Evolutionary conservation across 2,888 invertebrate species (phyloP).

Genomic region (Dolichopus griseipennis): DNA sequence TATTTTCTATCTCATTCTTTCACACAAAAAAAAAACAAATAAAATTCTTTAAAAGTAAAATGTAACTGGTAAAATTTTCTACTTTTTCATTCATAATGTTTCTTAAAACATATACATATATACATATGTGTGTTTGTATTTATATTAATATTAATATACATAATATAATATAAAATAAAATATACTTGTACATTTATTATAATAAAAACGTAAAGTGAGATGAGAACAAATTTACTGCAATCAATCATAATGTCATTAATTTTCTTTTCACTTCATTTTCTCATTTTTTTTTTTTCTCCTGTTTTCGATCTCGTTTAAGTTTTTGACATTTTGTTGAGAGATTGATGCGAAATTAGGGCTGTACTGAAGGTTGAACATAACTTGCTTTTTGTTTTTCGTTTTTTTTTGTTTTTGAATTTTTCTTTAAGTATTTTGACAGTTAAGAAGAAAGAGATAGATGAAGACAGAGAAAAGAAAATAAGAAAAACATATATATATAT

Average conservation of each 20-base stretch:
- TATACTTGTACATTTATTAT: not conserved
- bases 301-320: slow-evolving; percentile 1
- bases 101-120: not conserved
- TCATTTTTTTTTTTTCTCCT: not conserved
- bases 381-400: not conserved
- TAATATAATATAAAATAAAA: too few relatives aligned
- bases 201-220: not conserved
- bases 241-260: slow-evolving; percentile 10
- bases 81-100: not conserved
- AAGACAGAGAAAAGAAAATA: not conserved
- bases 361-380: slow-evolving; percentile 6
- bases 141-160: too few relatives aligned
- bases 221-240: slow-evolving; percentile 7
- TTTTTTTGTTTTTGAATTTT: not conserved
- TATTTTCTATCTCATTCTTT: not conserved
- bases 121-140: too few relatives aligned
- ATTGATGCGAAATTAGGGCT: slow-evolving; percentile 6
- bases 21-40: not conserved
- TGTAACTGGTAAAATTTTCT: not conserved
- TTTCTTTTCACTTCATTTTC: slow-evolving; percentile 7
- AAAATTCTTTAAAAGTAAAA: not conserved
- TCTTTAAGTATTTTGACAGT: not conserved
- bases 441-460: not conserved
- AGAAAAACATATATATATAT: not conserved
- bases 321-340: slow-evolving; percentile 6